Evolutionary conservation across 2,113 vertebrate species (phyloP).

Genomic region (Axis porcinus): DNA sequence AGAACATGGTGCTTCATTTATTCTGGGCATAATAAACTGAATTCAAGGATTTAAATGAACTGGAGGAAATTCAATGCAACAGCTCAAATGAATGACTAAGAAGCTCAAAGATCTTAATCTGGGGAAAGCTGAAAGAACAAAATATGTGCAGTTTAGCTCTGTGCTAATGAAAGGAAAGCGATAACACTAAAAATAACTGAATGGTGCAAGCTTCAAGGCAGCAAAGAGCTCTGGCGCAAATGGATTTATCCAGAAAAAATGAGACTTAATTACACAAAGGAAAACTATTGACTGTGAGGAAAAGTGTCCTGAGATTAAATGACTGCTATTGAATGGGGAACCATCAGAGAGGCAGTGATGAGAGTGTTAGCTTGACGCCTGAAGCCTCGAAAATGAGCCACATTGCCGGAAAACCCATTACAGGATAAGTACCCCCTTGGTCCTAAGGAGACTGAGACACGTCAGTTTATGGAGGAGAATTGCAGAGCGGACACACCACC

Average conservation of each 20-base stretch:
- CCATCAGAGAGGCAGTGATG: slow-evolving; percentile 35
- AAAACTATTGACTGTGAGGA: slow-evolving; percentile 53
- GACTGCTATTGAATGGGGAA: slow-evolving; percentile 52
- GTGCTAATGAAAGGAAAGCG: slow-evolving; percentile 68
- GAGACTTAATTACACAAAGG: slow-evolving; percentile 67
- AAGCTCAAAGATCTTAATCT: slow-evolving; percentile 66
- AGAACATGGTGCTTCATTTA: slow-evolving; percentile 36
- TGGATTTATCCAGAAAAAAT: slow-evolving; percentile 47
- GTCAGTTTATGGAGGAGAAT: neutral
- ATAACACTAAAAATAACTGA: slow-evolving; percentile 71
- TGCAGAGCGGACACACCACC: neutral
- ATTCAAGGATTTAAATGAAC: slow-evolving; percentile 52
- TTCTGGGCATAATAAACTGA: slow-evolving; percentile 47
- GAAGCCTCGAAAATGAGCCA: slow-evolving; percentile 44
- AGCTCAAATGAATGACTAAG: slow-evolving; percentile 67
- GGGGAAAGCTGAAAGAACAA: slow-evolving; percentile 62
- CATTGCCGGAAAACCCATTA: slow-evolving; percentile 24
- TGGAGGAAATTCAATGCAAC: slow-evolving; percentile 52
- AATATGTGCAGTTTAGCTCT: slow-evolving; percentile 63
- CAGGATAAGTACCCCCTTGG: slow-evolving; percentile 13
- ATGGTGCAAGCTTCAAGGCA: slow-evolving; percentile 56
- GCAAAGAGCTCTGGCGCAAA: slow-evolving; percentile 60
- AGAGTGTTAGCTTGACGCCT: slow-evolving; percentile 10
- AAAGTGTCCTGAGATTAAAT: slow-evolving; percentile 58
- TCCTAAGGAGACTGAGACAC: slow-evolving; percentile 16